A percentile compares a stretch with the other conserved stretches of the same genome.
Conservation (phyloP, 2,888 invertebrate genomes). For the Ryuthela nishihirai region DNA sequence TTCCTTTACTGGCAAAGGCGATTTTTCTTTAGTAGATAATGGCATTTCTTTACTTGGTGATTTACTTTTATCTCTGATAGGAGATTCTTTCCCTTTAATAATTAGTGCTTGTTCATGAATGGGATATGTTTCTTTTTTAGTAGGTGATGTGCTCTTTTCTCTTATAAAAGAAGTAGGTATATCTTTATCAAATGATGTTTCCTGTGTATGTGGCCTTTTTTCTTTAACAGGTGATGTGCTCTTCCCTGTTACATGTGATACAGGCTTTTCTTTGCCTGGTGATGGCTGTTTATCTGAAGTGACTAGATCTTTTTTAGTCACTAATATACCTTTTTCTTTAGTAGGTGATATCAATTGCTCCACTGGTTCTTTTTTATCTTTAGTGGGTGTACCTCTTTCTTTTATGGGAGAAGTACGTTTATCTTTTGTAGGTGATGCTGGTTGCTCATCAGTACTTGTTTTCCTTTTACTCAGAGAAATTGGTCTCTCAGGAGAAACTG, state of each 20-base stretch:
- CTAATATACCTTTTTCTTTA: background rate
- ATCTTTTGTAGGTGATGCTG: conserved; percentile 1
- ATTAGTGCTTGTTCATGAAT: background rate
- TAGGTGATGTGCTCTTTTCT: background rate
- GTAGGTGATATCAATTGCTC: background rate
- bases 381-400: background rate
- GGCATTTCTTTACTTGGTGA: background rate
- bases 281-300: too few species aligned
- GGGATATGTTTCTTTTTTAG: background rate
- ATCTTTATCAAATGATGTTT: background rate
- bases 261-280: too few species aligned
- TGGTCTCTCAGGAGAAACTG: background rate
- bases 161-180: background rate
- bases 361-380: conserved; percentile 1
- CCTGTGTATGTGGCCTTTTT: background rate
- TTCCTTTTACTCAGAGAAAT: background rate
- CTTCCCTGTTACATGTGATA: too few species aligned
- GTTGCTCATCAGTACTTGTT: background rate
- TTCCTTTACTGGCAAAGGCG: background rate
- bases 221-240: background rate
- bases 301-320: too few species aligned
- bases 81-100: background rate
- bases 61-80: background rate
- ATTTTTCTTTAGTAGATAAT: background rate
- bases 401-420: background rate